phyloP scores from a whole-genome alignment of 1,140 invertebrate species.

The Colletes gigas region DNA sequence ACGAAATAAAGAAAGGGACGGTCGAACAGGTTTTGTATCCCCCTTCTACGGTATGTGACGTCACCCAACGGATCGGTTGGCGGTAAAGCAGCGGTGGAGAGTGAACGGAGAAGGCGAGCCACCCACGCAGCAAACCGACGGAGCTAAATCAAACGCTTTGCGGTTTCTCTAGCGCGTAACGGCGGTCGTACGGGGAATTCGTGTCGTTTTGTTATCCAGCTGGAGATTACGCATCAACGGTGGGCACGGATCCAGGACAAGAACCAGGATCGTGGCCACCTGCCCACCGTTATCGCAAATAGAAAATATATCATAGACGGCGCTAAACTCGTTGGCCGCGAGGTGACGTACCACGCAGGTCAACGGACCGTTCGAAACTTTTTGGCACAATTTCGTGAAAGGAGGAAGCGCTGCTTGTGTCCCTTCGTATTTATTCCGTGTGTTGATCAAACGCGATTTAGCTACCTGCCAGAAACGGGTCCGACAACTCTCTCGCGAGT shows the following conservation, averaged over 20 bases:
- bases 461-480: slow-evolving; percentile 43
- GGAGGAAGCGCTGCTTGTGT: neutral
- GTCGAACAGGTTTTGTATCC: slow-evolving; percentile 47
- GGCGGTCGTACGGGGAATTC: slow-evolving; percentile 50
- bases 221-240: slow-evolving; percentile 38
- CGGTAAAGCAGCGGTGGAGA: slow-evolving; percentile 15
- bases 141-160: slow-evolving; percentile 58
- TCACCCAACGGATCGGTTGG: slow-evolving; percentile 37
- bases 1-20: slow-evolving; percentile 28
- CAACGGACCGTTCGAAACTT: slow-evolving; percentile 32
- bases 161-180: slow-evolving; percentile 61
- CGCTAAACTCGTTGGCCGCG: neutral
- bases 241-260: slow-evolving; percentile 44
- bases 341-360: slow-evolving; percentile 10
- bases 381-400: slow-evolving; percentile 28
- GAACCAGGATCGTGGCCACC: slow-evolving; percentile 2
- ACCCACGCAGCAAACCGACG: slow-evolving; percentile 44
- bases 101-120: slow-evolving; percentile 37
- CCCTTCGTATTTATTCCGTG: neutral
- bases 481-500: slow-evolving; percentile 17
- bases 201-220: slow-evolving; percentile 53
- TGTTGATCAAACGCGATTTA: slow-evolving; percentile 8
- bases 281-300: slow-evolving; percentile 18
- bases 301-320: slow-evolving; percentile 37
- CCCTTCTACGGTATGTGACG: slow-evolving; percentile 52